Evolutionary conservation across 2,113 vertebrate genomes (phyloP).

Genomic region (Gorsachius goisagi): DNA sequence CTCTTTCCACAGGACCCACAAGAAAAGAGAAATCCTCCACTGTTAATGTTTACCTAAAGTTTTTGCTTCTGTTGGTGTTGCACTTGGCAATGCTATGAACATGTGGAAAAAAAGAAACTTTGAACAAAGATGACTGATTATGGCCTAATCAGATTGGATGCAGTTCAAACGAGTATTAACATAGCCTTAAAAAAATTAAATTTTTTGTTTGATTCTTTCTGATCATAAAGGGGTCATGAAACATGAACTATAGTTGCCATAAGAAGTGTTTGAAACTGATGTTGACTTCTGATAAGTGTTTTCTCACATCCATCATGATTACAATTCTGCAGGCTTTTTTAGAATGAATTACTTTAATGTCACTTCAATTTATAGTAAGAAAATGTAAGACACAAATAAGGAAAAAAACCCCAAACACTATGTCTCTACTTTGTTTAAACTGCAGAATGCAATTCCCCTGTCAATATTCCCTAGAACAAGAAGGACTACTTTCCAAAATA

Average conservation of each 20-base stretch:
- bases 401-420: fast-evolving
- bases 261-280: neutral
- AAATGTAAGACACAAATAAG: neutral
- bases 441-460: neutral
- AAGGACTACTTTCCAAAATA: neutral
- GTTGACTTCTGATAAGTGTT: neutral
- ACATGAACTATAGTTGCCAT: neutral
- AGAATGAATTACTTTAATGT: neutral
- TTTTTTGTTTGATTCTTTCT: neutral
- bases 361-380: neutral
- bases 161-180: neutral
- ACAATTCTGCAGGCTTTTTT: neutral
- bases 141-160: neutral
- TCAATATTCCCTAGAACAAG: neutral
- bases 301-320: neutral
- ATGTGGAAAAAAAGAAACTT: neutral
- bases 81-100: neutral
- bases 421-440: neutral
- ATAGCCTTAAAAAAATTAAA: fast-evolving
- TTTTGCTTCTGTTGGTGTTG: neutral
- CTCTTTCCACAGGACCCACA: neutral
- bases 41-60: neutral
- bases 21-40: neutral
- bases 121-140: neutral
- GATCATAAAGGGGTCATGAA: neutral